Evolutionary conservation across 2,113 vertebrate species (phyloP).

Genomic region (Argyrosomus japonicus): DNA sequence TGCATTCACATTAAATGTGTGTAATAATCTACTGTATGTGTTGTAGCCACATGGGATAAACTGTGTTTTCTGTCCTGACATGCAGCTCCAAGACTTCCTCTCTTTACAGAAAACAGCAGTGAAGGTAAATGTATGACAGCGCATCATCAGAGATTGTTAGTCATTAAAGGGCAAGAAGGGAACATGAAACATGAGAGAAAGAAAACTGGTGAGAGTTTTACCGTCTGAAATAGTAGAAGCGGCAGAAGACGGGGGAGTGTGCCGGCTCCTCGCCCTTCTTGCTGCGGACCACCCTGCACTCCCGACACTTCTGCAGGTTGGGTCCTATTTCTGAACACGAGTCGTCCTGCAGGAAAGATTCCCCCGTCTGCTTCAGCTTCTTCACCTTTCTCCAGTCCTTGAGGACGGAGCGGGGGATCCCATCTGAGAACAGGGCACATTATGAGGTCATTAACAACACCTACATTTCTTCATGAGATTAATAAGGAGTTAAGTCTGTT

Average conservation of each 20-base stretch:
- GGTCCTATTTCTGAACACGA: constrained; percentile 98
- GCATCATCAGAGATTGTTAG: neutral
- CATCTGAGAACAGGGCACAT: constrained; percentile 83
- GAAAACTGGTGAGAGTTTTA: constrained; percentile 72
- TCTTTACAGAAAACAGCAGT: neutral
- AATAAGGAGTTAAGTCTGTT: neutral
- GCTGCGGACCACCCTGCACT: constrained; percentile 94
- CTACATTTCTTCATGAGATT: neutral
- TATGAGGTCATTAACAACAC: neutral
- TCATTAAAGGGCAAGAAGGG: neutral
- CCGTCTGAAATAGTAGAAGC: constrained; percentile 99
- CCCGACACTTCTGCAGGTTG: constrained; percentile 97
- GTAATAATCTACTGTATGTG: constrained; percentile 35
- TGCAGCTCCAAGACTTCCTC: neutral
- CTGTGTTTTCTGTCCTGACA: too few relatives aligned
- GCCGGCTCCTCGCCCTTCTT: constrained; percentile 95
- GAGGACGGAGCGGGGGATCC: constrained; percentile 96
- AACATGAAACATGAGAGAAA: neutral
- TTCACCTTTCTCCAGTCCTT: constrained; percentile 99
- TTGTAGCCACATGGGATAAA: neutral
- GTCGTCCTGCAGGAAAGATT: constrained; percentile 98
- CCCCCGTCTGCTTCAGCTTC: constrained; percentile 97
- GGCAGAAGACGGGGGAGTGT: constrained; percentile 97
- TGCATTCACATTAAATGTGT: constrained; percentile 13
- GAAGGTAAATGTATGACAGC: neutral